Percentiles rank a stretch among this genome's conserved stretches.
These are phyloP conservation scores for Pentalonia nigronervosa DNA, from an alignment of 1,140 invertebrate species.

Conservation along the genomic window DNA sequence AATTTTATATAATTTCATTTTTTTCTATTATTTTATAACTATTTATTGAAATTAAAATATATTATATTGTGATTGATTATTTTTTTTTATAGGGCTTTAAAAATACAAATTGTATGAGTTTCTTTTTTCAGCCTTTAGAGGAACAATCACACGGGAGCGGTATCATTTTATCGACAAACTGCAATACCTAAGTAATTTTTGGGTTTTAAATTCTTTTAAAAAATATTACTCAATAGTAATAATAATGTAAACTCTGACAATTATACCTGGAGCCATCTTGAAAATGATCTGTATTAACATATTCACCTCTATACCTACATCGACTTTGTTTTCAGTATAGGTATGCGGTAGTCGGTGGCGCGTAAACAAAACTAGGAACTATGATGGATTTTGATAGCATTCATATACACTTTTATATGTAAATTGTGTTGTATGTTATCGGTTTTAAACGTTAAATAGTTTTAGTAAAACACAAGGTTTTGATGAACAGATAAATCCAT, in stretches of 20 bases:
- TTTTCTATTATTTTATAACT: background rate
- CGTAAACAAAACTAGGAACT: background rate
- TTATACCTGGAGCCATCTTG: background rate
- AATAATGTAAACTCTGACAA: background rate
- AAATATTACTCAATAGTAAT: background rate
- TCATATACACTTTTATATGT: background rate
- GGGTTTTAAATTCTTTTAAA: background rate
- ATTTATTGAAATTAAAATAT: background rate
- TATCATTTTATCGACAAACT: background rate
- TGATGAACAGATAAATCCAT: background rate
- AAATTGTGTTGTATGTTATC: background rate
- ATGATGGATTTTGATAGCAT: background rate
- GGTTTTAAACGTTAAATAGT: background rate
- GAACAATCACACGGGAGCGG: background rate
- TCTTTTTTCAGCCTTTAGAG: background rate
- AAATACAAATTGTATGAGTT: background rate
- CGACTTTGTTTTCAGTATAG: background rate
- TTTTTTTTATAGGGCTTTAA: background rate
- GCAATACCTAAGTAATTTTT: background rate
- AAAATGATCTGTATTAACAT: background rate
- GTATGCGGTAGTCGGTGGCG: background rate
- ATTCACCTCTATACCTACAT: background rate
- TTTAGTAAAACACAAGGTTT: background rate
- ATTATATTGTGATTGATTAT: background rate
- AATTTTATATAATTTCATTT: background rate